These are phyloP conservation scores for Shinisaurus crocodilurus DNA, from an alignment of 2,113 vertebrate genomes.

Conservation along the genomic window DNA sequence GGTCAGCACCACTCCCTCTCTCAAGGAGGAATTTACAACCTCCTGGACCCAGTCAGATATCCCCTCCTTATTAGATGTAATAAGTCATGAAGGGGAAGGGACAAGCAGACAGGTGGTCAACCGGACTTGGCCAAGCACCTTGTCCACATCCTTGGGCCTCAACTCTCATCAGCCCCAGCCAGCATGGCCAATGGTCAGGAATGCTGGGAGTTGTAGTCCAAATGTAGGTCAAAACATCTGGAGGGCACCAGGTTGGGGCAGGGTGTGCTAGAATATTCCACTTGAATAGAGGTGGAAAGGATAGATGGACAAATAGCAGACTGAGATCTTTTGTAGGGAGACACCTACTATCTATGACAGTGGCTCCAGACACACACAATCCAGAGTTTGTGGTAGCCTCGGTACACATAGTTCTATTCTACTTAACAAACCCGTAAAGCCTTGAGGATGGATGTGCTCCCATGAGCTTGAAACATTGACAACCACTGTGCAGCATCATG, in stretches of 20 bases:
- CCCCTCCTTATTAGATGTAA: no score
- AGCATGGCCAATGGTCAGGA: background rate
- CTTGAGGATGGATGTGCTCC: slow-evolving; percentile 77
- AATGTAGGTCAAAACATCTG: no score
- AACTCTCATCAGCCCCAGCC: background rate
- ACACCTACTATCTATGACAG: background rate
- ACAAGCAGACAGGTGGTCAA: no score
- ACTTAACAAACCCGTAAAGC: slow-evolving; percentile 80
- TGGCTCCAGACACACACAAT: background rate
- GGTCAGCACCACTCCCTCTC: no score
- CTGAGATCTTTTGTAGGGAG: background rate
- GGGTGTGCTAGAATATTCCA: background rate
- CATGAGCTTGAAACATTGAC: slow-evolving; percentile 70
- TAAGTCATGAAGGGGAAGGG: no score
- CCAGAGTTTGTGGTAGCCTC: no score
- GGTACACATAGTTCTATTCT: background rate
- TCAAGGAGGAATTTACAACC: no score
- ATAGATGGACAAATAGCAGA: background rate
- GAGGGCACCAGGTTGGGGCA: no score
- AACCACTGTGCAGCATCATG: slow-evolving; percentile 80
- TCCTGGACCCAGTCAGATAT: no score
- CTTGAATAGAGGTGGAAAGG: background rate
- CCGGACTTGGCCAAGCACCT: no score
- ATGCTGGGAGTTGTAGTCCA: background rate
- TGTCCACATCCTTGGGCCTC: no score